A percentile compares a stretch with the other conserved stretches of the same genome.
Conservation (phyloP, 2,888 invertebrate species). For the Ptilodon capucinus region DNA sequence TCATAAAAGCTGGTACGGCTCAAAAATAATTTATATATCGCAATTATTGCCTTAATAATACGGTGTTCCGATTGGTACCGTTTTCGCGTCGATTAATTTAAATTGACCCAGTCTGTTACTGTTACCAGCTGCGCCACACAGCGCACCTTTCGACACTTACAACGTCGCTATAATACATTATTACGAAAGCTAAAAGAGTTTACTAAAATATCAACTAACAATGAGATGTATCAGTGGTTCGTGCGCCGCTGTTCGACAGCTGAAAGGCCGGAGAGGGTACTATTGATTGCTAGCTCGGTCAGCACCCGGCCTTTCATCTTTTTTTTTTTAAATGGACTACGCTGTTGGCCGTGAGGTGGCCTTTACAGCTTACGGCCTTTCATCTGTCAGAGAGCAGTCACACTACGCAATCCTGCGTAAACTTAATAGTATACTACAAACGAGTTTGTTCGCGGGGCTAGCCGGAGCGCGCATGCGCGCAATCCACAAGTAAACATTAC, state of each 20-base stretch:
- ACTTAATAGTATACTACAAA: neutral
- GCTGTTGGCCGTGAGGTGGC: too few relatives aligned
- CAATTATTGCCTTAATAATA: too few relatives aligned
- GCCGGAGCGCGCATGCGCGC: neutral
- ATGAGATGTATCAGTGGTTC: slow-evolving; percentile 12
- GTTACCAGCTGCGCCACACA: neutral
- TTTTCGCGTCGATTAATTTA: too few relatives aligned
- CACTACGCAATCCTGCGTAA: neutral
- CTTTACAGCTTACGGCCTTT: too few relatives aligned
- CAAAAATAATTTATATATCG: too few relatives aligned
- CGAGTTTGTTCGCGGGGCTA: neutral
- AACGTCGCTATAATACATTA: slow-evolving; percentile 9
- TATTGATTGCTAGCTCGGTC: too few relatives aligned
- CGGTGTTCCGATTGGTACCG: too few relatives aligned
- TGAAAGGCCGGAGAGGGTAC: neutral
- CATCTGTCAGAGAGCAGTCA: too few relatives aligned
- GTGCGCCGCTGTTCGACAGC: neutral
- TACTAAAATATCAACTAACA: slow-evolving; percentile 26
- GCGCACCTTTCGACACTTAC: neutral
- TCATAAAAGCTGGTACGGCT: neutral
- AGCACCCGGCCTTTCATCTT: too few relatives aligned
- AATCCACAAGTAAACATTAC: slow-evolving; percentile 30
- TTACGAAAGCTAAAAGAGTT: slow-evolving; percentile 13
- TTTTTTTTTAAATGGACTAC: too few relatives aligned
- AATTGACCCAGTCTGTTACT: neutral